A percentile compares a stretch with the other conserved stretches of the same genome.
These are phyloP conservation scores for Pangasius sanitwongsei DNA, from an alignment of 2,797 vertebrate genomes.

Conservation along the genomic window DNA sequence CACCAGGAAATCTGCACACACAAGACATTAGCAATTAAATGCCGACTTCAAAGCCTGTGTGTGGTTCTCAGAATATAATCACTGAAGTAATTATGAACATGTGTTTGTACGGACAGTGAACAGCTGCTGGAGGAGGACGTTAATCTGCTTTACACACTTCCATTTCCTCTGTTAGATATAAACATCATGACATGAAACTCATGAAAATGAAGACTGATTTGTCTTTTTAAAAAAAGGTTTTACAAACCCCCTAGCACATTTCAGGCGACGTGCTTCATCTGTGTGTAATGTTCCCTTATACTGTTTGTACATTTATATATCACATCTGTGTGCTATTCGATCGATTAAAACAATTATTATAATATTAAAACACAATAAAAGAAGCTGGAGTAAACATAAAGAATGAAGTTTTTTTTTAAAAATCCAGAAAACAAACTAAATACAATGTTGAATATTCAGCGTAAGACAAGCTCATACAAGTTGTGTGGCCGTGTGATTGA, in stretches of 20 bases:
- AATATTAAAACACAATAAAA: no score
- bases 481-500: background rate
- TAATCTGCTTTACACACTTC: background rate
- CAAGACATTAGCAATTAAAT: background rate
- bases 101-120: slow-evolving; percentile 20
- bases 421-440: background rate
- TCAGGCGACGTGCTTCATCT: background rate
- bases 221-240: background rate
- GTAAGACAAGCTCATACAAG: background rate
- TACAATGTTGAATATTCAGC: background rate
- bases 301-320: no score
- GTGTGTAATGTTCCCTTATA: background rate
- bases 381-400: no score
- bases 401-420: no score
- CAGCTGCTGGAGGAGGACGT: slow-evolving; percentile 15
- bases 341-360: no score
- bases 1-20: slow-evolving; percentile 17
- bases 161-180: background rate
- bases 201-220: background rate
- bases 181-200: background rate
- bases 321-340: no score
- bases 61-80: background rate
- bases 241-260: background rate
- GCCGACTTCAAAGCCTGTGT: background rate
- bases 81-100: slow-evolving; percentile 6